Percentiles rank a stretch among this genome's conserved stretches.
Conservation (phyloP, 2,113 vertebrate species). For the Thalassarche chlororhynchos region DNA sequence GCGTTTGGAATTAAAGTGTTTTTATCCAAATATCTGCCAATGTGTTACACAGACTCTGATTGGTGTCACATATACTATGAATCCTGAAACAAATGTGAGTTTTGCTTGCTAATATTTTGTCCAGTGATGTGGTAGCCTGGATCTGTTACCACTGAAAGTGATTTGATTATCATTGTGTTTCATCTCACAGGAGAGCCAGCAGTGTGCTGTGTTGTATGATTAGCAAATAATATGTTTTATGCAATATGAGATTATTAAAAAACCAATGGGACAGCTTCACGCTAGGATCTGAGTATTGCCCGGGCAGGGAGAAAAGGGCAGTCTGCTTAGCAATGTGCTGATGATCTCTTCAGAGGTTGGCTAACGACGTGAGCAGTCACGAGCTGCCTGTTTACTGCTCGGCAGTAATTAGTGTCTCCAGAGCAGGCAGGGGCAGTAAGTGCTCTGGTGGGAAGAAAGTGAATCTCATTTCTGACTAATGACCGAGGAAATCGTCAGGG, state of each 20-base stretch:
- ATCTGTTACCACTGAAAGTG: not conserved
- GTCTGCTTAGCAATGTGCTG: not conserved
- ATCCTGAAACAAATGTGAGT: not conserved
- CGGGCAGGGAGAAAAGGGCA: not conserved
- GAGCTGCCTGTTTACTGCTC: not conserved
- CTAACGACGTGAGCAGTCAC: not conserved
- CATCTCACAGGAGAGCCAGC: not conserved
- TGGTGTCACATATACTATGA: not conserved
- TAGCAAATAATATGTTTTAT: not conserved
- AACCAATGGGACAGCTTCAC: not conserved
- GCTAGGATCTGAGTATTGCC: not conserved
- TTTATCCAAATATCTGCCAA: not conserved
- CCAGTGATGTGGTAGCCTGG: not conserved
- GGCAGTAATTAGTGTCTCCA: conserved; percentile 16
- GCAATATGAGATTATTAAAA: not conserved
- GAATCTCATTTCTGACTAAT: conserved; percentile 50
- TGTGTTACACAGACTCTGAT: not conserved
- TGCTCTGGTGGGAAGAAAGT: conserved; percentile 15
- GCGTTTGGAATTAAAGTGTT: not conserved
- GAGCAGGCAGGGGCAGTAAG: not conserved
- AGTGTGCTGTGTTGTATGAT: not conserved
- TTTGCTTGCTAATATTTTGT: not conserved
- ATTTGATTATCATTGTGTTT: not conserved
- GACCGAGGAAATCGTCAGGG: not conserved
- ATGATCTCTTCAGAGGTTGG: not conserved